Evolutionary conservation across 2,888 invertebrate species (phyloP).

Genomic region (Drosophila meridiana): DNA sequence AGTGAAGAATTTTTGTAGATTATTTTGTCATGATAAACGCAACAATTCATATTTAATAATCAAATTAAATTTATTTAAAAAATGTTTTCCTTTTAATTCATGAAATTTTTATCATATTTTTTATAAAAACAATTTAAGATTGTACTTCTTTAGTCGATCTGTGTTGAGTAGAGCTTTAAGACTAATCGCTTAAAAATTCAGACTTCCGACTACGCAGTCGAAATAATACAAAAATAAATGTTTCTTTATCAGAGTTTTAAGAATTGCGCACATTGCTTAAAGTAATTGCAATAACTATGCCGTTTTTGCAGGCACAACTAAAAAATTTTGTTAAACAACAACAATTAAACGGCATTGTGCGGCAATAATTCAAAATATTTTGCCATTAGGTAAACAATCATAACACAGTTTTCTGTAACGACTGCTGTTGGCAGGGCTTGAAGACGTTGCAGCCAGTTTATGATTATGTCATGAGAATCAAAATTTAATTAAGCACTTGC

Average conservation of each 20-base stretch:
- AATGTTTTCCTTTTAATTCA: background rate
- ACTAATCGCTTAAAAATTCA: background rate
- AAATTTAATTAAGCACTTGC: constrained; percentile 32
- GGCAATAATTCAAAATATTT: background rate
- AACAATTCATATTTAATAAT: no score
- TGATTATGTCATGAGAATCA: constrained; percentile 3
- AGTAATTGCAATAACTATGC: constrained; percentile 9
- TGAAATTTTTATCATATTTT: background rate
- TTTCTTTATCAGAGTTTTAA: constrained; percentile 17
- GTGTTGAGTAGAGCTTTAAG: background rate
- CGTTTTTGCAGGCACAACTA: background rate
- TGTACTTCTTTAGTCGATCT: background rate
- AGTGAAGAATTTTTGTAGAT: background rate
- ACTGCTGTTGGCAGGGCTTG: background rate
- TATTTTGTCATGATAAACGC: background rate
- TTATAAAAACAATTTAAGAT: background rate
- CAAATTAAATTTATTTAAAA: background rate
- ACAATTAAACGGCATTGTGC: background rate
- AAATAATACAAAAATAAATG: constrained; percentile 27
- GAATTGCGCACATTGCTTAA: constrained; percentile 22
- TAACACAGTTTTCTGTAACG: background rate
- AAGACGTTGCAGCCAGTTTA: background rate
- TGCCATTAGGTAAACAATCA: background rate
- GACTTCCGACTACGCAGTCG: constrained; percentile 14
- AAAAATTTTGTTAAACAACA: background rate